phyloP scores from a whole-genome alignment of 2,797 vertebrate species.

The Danio kyathit region DNA sequence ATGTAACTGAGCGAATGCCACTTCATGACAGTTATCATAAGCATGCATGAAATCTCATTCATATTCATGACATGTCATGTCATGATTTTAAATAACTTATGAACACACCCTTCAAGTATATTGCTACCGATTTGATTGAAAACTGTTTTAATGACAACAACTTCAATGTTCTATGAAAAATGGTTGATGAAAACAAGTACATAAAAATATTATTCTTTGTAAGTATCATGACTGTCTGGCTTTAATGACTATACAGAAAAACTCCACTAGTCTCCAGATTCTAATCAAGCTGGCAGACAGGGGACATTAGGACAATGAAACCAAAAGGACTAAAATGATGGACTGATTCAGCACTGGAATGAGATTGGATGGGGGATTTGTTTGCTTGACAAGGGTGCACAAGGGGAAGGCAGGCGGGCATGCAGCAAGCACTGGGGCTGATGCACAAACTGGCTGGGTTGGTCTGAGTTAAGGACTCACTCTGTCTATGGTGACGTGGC shows the following conservation, averaged over 20 bases:
- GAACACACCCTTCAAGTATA: no score
- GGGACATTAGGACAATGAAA: not conserved
- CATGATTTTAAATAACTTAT: no score
- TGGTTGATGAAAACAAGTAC: not conserved
- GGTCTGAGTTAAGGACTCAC: conserved; percentile 87
- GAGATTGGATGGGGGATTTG: not conserved
- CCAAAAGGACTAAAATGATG: not conserved
- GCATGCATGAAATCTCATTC: no score
- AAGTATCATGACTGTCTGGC: not conserved
- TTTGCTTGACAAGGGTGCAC: conserved; percentile 52
- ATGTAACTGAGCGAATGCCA: no score
- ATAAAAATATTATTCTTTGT: not conserved
- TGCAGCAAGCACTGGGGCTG: not conserved
- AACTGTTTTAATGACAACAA: not conserved
- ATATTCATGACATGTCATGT: no score
- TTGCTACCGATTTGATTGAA: no score
- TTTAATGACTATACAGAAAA: not conserved
- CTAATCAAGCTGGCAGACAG: conserved; percentile 3
- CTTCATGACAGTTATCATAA: no score
- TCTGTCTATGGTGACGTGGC: conserved; percentile 87
- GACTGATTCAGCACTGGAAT: not conserved
- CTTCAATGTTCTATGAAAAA: not conserved
- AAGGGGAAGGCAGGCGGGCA: not conserved
- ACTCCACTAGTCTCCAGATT: not conserved
- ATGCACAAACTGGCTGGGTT: conserved; percentile 42